A percentile compares a stretch with the other conserved stretches of the same genome.
Conservation (phyloP, 1,140 invertebrate species). For the Drosophila kanapiae region DNA sequence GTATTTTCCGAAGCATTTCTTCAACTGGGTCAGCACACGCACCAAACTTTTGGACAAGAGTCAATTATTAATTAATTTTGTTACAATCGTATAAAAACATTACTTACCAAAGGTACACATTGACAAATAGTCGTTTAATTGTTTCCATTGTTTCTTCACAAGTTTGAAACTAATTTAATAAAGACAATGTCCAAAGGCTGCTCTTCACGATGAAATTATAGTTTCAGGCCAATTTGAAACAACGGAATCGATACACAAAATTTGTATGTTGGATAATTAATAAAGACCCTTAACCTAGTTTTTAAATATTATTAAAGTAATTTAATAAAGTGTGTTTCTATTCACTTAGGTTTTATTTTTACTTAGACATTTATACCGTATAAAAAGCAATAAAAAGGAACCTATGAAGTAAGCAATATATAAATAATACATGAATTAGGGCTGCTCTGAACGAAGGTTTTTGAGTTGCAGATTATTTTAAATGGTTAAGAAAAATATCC, state of each 20-base stretch:
- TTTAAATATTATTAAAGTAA: neutral
- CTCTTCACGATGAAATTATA: neutral
- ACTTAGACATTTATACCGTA: too few species aligned
- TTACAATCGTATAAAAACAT: too few species aligned
- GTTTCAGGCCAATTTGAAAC: neutral
- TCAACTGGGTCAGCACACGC: neutral
- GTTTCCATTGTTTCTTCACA: neutral
- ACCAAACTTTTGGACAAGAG: neutral
- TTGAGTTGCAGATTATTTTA: neutral
- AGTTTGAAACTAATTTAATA: neutral
- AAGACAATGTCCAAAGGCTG: neutral
- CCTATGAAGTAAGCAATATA: neutral
- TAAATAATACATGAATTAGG: neutral
- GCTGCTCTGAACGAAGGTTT: neutral
- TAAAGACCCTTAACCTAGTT: accelerated
- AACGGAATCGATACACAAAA: neutral
- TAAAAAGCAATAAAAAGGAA: too few species aligned
- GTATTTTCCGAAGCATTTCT: neutral
- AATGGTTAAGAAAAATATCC: neutral
- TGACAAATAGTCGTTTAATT: neutral
- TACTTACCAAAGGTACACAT: neutral
- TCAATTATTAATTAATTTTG: neutral
- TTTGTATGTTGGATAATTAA: neutral
- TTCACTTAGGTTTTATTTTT: too few species aligned
- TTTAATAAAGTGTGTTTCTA: neutral